Evolutionary conservation across 2,888 invertebrate species (phyloP), one percentile per base, ranked within the genome.

Genomic region (Ophioninae sp.): DNA sequence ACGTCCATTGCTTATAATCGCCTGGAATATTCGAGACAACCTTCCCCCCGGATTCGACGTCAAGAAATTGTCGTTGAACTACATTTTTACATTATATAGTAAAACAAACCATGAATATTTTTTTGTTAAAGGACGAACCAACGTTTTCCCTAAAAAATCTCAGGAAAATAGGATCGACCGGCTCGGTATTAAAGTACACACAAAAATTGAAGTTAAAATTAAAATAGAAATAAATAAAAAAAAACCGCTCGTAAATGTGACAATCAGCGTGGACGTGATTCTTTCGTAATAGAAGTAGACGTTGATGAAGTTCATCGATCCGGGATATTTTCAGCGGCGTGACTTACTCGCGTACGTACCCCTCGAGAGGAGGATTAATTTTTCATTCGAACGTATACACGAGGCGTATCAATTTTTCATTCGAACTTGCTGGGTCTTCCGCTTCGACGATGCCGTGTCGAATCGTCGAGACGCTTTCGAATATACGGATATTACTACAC

Each of bases 391-490:
- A 50, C 50, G 17, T 50, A 50, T 50, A 50, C 17, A 50, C 50
- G 50, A 50, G 50, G 50, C 50, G 50, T 50, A 50, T 50, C 50
- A 50, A 50, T 50, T 50, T 50, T 50, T 50, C 50, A 50, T 50
- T 50, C 50, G 50, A 50, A 50, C 13, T 17, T 50, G 50, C 50
- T 50, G 50, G 50, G 50, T 17, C 50, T 50, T 50, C 50, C 50
- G 50, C 50, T 50, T 50, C 50, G 50, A 50, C 50, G 50, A 17
- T 50, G 13, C 17, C 50, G 50, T 50, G 50, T 50, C 50, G 10
- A 50, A 50, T 50, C 50, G 50, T 50, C 17, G 50, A 50, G 50
- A 50, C 50, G 50, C 50, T 6, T 50, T 50, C 13, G 50, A 50
- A 50, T 50, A 50, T 5, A 50, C 50, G 50, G 50, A 13, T 6